These are phyloP conservation scores for Heterodera schachtii DNA, from an alignment of 1,140 invertebrate genomes.

Conservation along the genomic window DNA sequence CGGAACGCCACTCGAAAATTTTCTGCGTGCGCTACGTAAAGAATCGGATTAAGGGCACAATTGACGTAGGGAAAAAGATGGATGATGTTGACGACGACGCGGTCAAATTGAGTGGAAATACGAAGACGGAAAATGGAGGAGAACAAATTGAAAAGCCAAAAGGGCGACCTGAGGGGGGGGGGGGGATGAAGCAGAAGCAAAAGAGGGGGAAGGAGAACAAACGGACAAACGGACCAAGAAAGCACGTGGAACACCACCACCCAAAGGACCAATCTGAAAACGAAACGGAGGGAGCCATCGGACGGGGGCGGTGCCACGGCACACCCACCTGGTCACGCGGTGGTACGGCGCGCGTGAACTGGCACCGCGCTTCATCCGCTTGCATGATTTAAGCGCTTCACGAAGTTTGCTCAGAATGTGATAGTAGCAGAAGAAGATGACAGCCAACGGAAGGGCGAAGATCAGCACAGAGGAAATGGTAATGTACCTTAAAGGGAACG, in stretches of 20 bases:
- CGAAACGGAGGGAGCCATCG: too few species aligned
- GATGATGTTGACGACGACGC: conserved; percentile 64
- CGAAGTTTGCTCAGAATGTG: conserved; percentile 63
- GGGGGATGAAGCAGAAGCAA: too few species aligned
- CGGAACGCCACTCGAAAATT: conserved; percentile 64
- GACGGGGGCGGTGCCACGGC: too few species aligned
- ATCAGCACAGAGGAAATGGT: conserved; percentile 62
- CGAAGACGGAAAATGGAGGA: conserved; percentile 60
- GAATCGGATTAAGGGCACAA: conserved; percentile 63
- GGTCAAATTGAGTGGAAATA: conserved; percentile 62
- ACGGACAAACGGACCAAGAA: conserved; percentile 54
- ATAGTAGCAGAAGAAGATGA: conserved; percentile 64
- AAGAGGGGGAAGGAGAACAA: conserved; percentile 2
- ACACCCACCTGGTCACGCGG: conserved; percentile 55
- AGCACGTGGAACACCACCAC: conserved; percentile 64
- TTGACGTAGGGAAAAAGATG: conserved; percentile 65
- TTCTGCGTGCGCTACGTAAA: conserved; percentile 61
- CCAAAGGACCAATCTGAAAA: conserved; percentile 60
- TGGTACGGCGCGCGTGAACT: conserved; percentile 60
- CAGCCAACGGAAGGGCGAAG: conserved; percentile 56
- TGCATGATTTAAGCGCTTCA: conserved; percentile 60
- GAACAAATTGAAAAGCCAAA: conserved; percentile 65
- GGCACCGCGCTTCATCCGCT: conserved; percentile 47
- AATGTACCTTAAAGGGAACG: conserved; percentile 58
- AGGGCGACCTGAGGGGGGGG: conserved; percentile 55